phyloP scores from a whole-genome alignment of 2,797 vertebrate genomes.

The Cirrhinus mrigala region DNA sequence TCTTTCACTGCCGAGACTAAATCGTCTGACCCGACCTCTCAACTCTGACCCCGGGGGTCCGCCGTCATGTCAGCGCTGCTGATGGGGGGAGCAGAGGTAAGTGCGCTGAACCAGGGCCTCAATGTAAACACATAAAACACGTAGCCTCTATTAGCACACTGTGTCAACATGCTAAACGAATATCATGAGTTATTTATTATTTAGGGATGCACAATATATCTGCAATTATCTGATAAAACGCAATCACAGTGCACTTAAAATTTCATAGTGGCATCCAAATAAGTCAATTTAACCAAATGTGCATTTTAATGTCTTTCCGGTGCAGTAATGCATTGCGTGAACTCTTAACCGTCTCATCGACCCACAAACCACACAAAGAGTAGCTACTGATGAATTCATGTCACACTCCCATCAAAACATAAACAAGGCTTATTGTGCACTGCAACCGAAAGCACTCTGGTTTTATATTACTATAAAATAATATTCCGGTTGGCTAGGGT shows the following conservation, averaged over 20 bases:
- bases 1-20: constrained; percentile 62
- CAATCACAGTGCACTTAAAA: not conserved
- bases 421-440: not conserved
- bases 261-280: not conserved
- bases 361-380: not conserved
- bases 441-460: not conserved
- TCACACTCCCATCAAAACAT: not conserved
- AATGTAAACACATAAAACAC: constrained; percentile 60
- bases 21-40: constrained; percentile 72
- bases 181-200: constrained; percentile 28
- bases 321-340: not conserved
- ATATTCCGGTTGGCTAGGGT: not conserved
- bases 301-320: not conserved
- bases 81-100: constrained; percentile 60
- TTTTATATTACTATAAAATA: not conserved
- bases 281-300: not conserved
- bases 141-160: constrained; percentile 30
- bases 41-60: constrained; percentile 69
- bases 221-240: not conserved
- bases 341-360: not conserved
- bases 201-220: not conserved
- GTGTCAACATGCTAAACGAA: constrained; percentile 40
- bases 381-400: not conserved
- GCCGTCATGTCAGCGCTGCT: constrained; percentile 74
- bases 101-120: constrained; percentile 58